Evolutionary conservation across 2,113 vertebrate species (phyloP).

Genomic region (Cephalopholis sonnerati): DNA sequence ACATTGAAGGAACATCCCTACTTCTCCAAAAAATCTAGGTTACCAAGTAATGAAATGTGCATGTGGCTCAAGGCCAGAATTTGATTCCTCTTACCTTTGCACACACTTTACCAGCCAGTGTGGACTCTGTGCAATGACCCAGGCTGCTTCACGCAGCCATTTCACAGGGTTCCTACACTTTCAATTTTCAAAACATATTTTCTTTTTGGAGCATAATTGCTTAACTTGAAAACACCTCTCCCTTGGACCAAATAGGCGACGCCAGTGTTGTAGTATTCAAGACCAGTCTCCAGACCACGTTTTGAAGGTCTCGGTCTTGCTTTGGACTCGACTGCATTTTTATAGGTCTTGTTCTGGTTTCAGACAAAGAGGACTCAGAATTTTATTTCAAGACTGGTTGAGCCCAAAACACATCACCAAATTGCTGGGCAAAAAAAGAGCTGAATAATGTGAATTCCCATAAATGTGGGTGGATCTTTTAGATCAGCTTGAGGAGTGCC

Average conservation of each 20-base stretch:
- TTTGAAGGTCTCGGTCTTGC: too few relatives aligned
- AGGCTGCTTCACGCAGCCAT: neutral
- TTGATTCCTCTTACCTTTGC: conserved; percentile 18
- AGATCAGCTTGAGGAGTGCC: too few relatives aligned
- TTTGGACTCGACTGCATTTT: too few relatives aligned
- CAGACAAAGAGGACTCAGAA: too few relatives aligned
- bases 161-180: neutral
- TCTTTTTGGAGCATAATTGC: neutral
- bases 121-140: neutral
- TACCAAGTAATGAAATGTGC: conserved; percentile 35
- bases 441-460: too few relatives aligned
- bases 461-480: too few relatives aligned
- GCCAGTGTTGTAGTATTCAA: too few relatives aligned
- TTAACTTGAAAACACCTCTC: neutral
- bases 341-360: too few relatives aligned
- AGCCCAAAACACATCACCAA: too few relatives aligned
- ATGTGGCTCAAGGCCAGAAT: conserved; percentile 18
- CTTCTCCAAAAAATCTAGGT: conserved; percentile 15
- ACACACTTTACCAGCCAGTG: conserved; percentile 7
- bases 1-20: conserved; percentile 10
- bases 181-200: neutral
- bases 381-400: too few relatives aligned
- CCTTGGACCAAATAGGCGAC: neutral
- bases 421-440: too few relatives aligned
- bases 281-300: too few relatives aligned